A percentile compares a stretch with the other conserved stretches of the same genome.
Conservation (phyloP, 1,140 invertebrate genomes). For the Paramacrobiotus metropolitanus region DNA sequence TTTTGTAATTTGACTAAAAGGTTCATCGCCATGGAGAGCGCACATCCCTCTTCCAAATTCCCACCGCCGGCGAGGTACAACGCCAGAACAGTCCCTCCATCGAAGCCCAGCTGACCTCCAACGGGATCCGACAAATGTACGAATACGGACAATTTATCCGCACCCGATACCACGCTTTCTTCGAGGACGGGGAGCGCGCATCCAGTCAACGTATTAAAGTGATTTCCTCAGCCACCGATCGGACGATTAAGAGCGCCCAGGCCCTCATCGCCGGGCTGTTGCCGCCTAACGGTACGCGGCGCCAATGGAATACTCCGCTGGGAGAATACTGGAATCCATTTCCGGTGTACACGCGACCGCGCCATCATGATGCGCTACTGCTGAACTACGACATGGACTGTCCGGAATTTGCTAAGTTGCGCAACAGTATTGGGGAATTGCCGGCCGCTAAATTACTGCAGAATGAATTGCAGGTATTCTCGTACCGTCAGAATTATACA, state of each 20-base stretch:
- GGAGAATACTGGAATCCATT: not conserved
- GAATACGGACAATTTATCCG: not conserved
- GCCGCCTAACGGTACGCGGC: not conserved
- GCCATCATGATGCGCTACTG: not conserved
- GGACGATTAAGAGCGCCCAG: not conserved
- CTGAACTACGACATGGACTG: not conserved
- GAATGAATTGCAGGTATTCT: not conserved
- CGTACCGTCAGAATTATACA: not conserved
- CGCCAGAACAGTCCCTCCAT: not conserved
- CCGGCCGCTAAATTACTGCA: not conserved
- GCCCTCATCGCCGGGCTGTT: not conserved
- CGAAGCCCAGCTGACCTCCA: not conserved
- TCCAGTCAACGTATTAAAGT: not conserved
- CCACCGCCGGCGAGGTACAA: not conserved
- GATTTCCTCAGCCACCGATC: not conserved
- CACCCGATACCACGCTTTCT: not conserved
- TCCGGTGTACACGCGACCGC: not conserved
- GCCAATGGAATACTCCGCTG: not conserved
- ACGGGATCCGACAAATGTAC: not conserved
- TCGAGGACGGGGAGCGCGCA: not conserved
- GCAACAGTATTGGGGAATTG: not conserved
- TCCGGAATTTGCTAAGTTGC: not conserved
- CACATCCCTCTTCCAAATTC: not conserved
- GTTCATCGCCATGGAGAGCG: slow-evolving; percentile 2
- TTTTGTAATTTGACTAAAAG: not conserved